phyloP scores from a whole-genome alignment of 37 sponge, comb jelly and placozoan species.

The Haliclona indistincta region DNA sequence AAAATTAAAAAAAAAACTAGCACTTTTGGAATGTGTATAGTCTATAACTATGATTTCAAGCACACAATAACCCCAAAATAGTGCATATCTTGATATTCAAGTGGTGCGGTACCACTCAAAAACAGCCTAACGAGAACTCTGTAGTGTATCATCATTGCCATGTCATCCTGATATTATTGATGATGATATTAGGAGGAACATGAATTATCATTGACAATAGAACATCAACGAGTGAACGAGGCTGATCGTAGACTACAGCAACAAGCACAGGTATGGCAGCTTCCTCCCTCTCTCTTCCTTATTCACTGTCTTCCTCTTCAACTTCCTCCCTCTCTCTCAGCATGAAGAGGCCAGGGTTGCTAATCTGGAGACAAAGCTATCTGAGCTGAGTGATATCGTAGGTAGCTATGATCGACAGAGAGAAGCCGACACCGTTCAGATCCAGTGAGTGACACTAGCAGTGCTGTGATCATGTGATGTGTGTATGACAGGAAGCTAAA shows the following conservation, averaged over 20 bases:
- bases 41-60: too few relatives aligned
- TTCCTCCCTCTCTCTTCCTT: not conserved
- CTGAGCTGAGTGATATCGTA: conserved; percentile 58
- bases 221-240: conserved; percentile 51
- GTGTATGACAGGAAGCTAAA: conserved; percentile 42
- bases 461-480: not conserved
- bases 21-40: too few relatives aligned
- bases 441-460: conserved; percentile 37
- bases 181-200: conserved; percentile 35
- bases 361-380: conserved; percentile 57
- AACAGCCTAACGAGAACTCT: too few relatives aligned
- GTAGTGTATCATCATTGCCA: not conserved
- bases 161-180: not conserved
- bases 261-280: conserved; percentile 38
- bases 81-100: not conserved
- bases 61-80: too few relatives aligned
- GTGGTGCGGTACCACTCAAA: too few relatives aligned
- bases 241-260: conserved; percentile 28
- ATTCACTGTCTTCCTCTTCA: too few relatives aligned
- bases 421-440: conserved; percentile 43
- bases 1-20: too few relatives aligned
- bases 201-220: conserved; percentile 3
- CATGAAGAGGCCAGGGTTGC: conserved; percentile 63
- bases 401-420: conserved; percentile 58
- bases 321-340: not conserved